phyloP scores from a whole-genome alignment of 2,113 vertebrate genomes.

The Apodemus speciosus region DNA sequence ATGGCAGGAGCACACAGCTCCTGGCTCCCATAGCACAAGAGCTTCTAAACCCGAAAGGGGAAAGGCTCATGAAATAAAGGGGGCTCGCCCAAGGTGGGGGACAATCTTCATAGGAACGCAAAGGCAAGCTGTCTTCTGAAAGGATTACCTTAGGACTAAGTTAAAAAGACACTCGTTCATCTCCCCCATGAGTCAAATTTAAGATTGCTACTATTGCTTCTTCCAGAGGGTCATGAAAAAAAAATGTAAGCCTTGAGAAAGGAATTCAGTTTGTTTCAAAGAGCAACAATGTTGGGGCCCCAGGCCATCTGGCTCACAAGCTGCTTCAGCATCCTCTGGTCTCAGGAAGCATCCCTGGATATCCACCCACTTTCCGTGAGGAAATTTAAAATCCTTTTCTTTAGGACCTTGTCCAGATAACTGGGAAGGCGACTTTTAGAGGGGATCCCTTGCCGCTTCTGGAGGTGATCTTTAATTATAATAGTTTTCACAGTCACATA shows the following conservation, averaged over 20 bases:
- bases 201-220: constrained; percentile 53
- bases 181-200: constrained; percentile 68
- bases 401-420: constrained; percentile 97
- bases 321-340: background rate
- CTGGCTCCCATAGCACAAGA: background rate
- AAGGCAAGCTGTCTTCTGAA: background rate
- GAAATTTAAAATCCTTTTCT: constrained; percentile 96
- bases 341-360: constrained; percentile 92
- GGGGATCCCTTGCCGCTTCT: constrained; percentile 96
- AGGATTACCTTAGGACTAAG: background rate
- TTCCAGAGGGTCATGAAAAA: constrained; percentile 19
- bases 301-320: background rate
- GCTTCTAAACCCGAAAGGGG: background rate
- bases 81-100: constrained; percentile 21
- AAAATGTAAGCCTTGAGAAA: constrained; percentile 42
- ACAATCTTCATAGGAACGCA: constrained; percentile 40
- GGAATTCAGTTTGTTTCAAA: constrained; percentile 47
- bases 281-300: background rate
- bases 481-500: constrained; percentile 98
- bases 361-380: constrained; percentile 99
- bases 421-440: constrained; percentile 96
- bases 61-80: background rate
- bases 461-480: constrained; percentile 97
- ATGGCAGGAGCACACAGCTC: background rate
- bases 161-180: background rate